These are phyloP conservation scores for Gila robusta DNA, from an alignment of 2,797 vertebrate genomes.

Conservation along the genomic window DNA sequence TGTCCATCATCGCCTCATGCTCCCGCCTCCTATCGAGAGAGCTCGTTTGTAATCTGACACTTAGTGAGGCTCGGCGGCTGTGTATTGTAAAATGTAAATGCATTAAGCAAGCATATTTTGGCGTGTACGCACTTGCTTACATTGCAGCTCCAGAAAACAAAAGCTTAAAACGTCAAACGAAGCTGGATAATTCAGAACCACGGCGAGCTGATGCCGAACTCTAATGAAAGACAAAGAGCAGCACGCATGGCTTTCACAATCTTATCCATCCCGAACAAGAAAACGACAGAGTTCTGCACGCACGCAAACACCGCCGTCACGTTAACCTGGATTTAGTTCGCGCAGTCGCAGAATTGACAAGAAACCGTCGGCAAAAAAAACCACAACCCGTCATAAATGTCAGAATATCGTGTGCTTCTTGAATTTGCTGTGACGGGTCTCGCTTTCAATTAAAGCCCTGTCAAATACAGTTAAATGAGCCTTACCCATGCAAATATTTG, in stretches of 20 bases:
- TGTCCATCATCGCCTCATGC: conserved; percentile 50
- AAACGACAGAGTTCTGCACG: conserved; percentile 18
- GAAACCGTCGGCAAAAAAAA: conserved; percentile 15
- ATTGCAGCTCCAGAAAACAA: neutral
- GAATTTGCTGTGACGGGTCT: neutral
- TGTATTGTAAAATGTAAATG: conserved; percentile 74
- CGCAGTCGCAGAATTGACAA: conserved; percentile 55
- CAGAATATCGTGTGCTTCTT: neutral
- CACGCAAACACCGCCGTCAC: conserved; percentile 37
- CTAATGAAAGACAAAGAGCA: conserved; percentile 76
- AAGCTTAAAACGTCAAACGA: neutral
- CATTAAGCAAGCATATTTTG: conserved; percentile 18
- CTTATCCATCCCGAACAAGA: neutral
- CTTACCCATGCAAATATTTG: conserved; percentile 21
- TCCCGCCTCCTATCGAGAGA: conserved; percentile 68
- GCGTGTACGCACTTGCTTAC: neutral
- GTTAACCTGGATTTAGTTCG: conserved; percentile 61
- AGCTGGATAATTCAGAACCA: neutral
- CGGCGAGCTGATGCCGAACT: conserved; percentile 19
- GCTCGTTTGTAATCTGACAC: conserved; percentile 82
- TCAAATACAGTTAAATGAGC: neutral
- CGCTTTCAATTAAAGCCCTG: neutral
- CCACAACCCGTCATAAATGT: neutral
- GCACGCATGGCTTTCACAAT: conserved; percentile 72
- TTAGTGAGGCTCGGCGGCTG: conserved; percentile 70